Evolutionary conservation across 1,140 invertebrate genomes (phyloP).

Genomic region (Brachionus koreanus): DNA sequence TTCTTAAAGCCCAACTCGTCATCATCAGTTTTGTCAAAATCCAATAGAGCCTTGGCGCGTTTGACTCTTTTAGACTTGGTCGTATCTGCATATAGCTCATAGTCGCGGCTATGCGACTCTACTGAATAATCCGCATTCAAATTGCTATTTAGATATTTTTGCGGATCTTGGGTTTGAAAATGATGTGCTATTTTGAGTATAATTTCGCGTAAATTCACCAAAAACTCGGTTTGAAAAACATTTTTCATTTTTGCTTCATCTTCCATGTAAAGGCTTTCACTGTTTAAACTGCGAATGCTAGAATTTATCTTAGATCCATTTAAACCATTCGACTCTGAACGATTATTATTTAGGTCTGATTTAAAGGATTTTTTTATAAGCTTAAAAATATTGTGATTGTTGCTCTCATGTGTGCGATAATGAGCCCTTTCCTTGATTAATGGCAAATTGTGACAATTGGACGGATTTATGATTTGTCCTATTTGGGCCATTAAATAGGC

Average conservation of each 20-base stretch:
- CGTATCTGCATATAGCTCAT: constrained; percentile 84
- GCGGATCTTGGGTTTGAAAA: constrained; percentile 76
- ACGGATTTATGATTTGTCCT: constrained; percentile 83
- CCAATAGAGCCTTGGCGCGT: constrained; percentile 87
- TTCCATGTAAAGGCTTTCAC: neutral
- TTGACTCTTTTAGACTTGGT: constrained; percentile 63
- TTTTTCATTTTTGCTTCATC: constrained; percentile 68
- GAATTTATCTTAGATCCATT: neutral
- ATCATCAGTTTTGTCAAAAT: constrained; percentile 96
- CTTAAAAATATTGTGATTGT: neutral
- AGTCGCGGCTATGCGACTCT: constrained; percentile 88
- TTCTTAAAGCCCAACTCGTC: constrained; percentile 96
- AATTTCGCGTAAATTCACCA: constrained; percentile 93
- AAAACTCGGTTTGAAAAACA: constrained; percentile 84
- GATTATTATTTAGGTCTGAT: neutral
- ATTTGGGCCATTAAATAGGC: constrained; percentile 95
- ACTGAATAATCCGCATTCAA: constrained; percentile 87
- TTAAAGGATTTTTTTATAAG: neutral
- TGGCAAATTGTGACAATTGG: constrained; percentile 79
- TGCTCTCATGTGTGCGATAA: constrained; percentile 44
- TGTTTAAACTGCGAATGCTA: neutral
- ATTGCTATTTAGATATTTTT: constrained; percentile 62
- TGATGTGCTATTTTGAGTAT: constrained; percentile 80
- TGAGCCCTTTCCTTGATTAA: constrained; percentile 65
- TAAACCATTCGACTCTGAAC: neutral